Evolutionary conservation across 2,888 invertebrate species (phyloP).

Genomic region (Girardia tigrina): DNA sequence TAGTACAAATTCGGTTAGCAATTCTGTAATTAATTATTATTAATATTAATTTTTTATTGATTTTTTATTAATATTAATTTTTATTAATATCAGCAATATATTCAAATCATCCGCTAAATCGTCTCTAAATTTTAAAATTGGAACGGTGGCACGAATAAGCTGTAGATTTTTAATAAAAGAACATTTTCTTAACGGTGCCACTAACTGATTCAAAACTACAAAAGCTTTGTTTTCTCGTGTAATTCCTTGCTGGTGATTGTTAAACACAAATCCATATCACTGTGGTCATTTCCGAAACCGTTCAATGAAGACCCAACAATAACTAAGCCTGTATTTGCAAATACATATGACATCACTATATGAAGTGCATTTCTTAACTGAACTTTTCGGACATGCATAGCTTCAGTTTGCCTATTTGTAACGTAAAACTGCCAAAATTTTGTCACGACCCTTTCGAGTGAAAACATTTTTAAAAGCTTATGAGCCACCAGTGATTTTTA

Average conservation of each 20-base stretch:
- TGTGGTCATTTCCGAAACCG: slow-evolving; percentile 76
- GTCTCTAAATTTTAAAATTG: slow-evolving; percentile 81
- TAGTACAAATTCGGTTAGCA: too few species aligned
- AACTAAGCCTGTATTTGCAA: slow-evolving; percentile 60
- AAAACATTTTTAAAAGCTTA: too few species aligned
- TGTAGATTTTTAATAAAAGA: slow-evolving; percentile 52
- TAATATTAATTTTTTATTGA: too few species aligned
- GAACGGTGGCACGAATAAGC: slow-evolving; percentile 54
- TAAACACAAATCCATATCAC: slow-evolving; percentile 92
- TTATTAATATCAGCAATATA: too few species aligned
- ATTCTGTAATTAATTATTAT: too few species aligned
- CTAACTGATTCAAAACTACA: slow-evolving; percentile 56
- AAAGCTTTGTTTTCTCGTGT: slow-evolving; percentile 64
- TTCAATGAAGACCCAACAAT: slow-evolving; percentile 93
- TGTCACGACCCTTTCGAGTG: too few species aligned
- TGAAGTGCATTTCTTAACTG: slow-evolving; percentile 58
- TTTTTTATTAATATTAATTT: too few species aligned
- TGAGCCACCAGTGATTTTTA: too few species aligned
- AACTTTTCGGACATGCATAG: slow-evolving; percentile 69
- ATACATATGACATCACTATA: slow-evolving; percentile 44
- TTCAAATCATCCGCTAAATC: slow-evolving; percentile 63
- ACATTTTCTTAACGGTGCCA: slow-evolving; percentile 54
- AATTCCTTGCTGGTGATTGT: slow-evolving; percentile 60
- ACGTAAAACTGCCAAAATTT: slow-evolving; percentile 69
- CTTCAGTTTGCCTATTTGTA: slow-evolving; percentile 65